These are phyloP conservation scores for Lathamus discolor DNA, from an alignment of 2,113 vertebrate genomes.

Conservation along the genomic window DNA sequence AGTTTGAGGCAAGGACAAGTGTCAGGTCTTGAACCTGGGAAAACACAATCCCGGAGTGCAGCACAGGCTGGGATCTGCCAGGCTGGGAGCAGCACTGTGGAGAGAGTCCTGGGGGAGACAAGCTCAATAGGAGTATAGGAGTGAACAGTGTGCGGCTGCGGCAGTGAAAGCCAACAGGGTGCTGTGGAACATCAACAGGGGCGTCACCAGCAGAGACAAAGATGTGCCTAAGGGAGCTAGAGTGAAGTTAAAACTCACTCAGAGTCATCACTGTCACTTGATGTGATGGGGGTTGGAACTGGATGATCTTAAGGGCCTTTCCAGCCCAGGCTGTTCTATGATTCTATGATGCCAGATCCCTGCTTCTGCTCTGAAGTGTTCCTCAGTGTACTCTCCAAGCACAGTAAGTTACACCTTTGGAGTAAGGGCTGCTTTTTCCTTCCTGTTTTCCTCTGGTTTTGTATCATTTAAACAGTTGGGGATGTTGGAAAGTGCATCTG, in stretches of 20 bases:
- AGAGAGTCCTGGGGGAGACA: background rate
- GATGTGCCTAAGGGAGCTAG: background rate
- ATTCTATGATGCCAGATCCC: background rate
- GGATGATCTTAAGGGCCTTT: background rate
- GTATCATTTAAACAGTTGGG: fast-evolving
- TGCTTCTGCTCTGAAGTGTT: background rate
- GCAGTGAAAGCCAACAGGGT: background rate
- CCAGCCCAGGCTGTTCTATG: background rate
- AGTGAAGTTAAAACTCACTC: background rate
- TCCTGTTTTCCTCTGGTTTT: background rate
- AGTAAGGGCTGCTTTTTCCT: background rate
- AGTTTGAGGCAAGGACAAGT: background rate
- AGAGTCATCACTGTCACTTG: background rate
- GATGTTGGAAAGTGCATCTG: background rate
- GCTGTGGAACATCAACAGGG: background rate
- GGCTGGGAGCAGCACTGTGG: background rate
- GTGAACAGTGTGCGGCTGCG: background rate
- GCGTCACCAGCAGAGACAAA: background rate
- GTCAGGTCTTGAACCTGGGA: background rate
- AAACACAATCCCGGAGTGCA: background rate
- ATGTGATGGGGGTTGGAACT: background rate
- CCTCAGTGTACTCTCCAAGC: background rate
- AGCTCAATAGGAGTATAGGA: background rate
- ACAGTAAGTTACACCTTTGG: background rate
- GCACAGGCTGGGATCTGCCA: background rate